phyloP scores from a whole-genome alignment of 2,113 vertebrate species.

The Coptodon bakossiorum region DNA sequence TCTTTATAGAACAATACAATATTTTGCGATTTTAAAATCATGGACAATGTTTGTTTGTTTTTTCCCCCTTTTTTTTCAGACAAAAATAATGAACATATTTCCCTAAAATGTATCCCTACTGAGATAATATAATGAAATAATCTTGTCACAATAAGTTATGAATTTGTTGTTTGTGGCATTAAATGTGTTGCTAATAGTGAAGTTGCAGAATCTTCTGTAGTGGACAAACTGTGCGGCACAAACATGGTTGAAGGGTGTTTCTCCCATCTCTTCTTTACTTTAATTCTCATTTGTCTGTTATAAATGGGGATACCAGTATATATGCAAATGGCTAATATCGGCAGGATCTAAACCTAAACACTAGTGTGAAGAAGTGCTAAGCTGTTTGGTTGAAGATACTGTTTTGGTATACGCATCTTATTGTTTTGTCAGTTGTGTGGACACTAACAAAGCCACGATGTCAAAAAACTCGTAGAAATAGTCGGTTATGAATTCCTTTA shows the following conservation, averaged over 20 bases:
- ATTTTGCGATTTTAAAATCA: neutral
- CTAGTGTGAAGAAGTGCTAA: neutral
- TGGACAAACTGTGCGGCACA: neutral
- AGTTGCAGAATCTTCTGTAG: neutral
- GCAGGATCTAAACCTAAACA: neutral
- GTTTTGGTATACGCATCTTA: neutral
- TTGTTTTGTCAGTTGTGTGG: rapidly evolving
- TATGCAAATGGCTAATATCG: neutral
- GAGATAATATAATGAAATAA: neutral
- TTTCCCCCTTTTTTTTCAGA: rapidly evolving
- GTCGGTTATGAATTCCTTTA: neutral
- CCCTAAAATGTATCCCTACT: neutral
- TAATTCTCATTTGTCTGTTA: neutral
- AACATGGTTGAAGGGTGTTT: neutral
- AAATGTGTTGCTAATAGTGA: neutral
- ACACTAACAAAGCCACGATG: neutral
- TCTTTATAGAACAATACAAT: neutral
- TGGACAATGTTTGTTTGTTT: neutral
- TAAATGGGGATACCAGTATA: neutral
- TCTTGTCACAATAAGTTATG: neutral
- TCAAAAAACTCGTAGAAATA: neutral
- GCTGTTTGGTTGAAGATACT: neutral
- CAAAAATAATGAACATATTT: neutral
- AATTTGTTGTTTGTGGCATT: neutral
- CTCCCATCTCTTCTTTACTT: neutral